Evolutionary conservation across 2,797 vertebrate genomes (phyloP), one percentile per base, ranked within the genome.

Genomic region (Hydrophis major): DNA sequence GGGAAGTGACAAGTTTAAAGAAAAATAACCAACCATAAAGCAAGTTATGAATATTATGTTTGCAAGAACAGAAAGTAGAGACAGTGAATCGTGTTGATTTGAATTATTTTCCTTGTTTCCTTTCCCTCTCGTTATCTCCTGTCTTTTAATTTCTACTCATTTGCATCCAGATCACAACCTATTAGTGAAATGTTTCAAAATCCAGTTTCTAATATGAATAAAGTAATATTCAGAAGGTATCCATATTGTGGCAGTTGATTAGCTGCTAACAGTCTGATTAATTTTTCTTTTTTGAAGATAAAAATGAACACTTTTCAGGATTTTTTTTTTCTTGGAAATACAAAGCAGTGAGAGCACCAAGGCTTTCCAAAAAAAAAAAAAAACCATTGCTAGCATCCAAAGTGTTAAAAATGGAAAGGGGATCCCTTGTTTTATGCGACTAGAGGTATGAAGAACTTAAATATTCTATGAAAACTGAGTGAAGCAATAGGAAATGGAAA

Each of bases 401-500:
- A 94, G 96, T 94, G 4, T 20, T 59, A 89, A 20, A 91, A 4
- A 92, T 3, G 94, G 59, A 89, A 92, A 91, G 1, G 88, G 12
- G 95, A 96, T 96, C 95, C 96, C 94, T 89, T 83, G 93, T 47
- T 94, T 89, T 94, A 60, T 32, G 94, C 97, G 92, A 93, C 97
- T 94, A 97, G 96, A 96, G 97, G 92, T 96, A 96, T 95, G 53
- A 89, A 94, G 96, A 96, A 93, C 96, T 96, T 95, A 94, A 95
- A 94, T 96, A 96, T 96, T 95, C 95, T 96, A 94, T 96, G 96
- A 93, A 95, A 96, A 83, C 92, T 96, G 93, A 97, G 96, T 95
- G 97, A 96, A 96, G 96, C 95, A 96, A 96, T 92, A 96, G 96
- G 96, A 96, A 95, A 91, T 91, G 92, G 93, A 97, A 83, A 97